A percentile compares a stretch with the other conserved stretches of the same genome.
Evolutionary conservation across 2,113 vertebrate genomes (phyloP).

Genomic region (Sapajus apella): DNA sequence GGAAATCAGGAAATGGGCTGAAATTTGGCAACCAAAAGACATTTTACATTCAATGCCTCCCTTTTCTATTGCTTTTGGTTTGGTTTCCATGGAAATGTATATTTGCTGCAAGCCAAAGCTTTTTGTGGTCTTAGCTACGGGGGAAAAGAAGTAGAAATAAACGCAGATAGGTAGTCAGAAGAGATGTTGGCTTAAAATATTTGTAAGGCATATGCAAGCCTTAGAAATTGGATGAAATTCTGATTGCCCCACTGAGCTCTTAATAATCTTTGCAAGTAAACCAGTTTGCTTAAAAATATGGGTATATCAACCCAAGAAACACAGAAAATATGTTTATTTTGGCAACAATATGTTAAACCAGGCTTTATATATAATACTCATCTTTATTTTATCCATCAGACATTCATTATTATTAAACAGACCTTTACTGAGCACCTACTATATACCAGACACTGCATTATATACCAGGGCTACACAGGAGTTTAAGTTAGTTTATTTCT

Average conservation of each 20-base stretch:
- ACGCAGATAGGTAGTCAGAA: slow-evolving; percentile 32
- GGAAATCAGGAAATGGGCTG: slow-evolving; percentile 44
- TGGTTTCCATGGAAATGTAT: slow-evolving; percentile 69
- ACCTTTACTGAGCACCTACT: not conserved
- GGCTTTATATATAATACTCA: not conserved
- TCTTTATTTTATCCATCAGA: slow-evolving; percentile 45
- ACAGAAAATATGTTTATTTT: not conserved
- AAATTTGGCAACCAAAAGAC: slow-evolving; percentile 58
- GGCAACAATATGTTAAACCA: not conserved
- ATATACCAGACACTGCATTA: not conserved
- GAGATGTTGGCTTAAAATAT: slow-evolving; percentile 42
- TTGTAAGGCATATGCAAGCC: not conserved
- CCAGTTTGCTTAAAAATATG: not conserved
- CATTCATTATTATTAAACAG: not conserved
- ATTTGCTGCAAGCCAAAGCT: slow-evolving; percentile 56
- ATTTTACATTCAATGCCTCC: slow-evolving; percentile 44
- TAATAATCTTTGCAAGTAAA: not conserved
- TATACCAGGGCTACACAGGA: not conserved
- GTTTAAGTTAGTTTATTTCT: not conserved
- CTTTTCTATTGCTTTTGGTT: slow-evolving; percentile 70
- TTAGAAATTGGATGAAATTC: slow-evolving; percentile 35
- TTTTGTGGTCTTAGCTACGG: slow-evolving; percentile 52
- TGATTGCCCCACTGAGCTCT: not conserved
- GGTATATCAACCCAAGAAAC: not conserved
- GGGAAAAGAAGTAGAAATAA: slow-evolving; percentile 37